Percentiles rank a stretch among this genome's conserved stretches.
phyloP scores from a whole-genome alignment of 2,113 vertebrate species.

The Eonycteris spelaea region DNA sequence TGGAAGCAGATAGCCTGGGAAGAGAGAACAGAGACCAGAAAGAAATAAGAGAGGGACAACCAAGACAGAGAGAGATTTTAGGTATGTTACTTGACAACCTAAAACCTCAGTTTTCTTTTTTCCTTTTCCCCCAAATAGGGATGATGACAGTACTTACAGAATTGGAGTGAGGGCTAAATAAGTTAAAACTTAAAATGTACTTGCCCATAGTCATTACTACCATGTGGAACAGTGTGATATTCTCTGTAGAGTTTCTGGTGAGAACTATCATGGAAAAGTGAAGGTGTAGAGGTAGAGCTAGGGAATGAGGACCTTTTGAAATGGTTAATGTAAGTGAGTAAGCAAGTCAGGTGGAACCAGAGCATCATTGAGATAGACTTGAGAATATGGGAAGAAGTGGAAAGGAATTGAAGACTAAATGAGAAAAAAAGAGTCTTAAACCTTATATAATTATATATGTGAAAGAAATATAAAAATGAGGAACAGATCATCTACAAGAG shows the following conservation, averaged over 20 bases:
- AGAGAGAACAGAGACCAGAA: neutral
- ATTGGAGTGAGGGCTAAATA: neutral
- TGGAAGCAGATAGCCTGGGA: neutral
- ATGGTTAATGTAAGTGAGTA: neutral
- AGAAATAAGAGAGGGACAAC: neutral
- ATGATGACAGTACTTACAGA: neutral
- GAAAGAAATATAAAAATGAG: neutral
- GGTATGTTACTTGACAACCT: neutral
- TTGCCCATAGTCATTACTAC: neutral
- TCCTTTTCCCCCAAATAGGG: neutral
- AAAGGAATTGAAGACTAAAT: neutral
- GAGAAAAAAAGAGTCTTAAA: neutral
- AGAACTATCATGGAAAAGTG: neutral
- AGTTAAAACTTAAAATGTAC: neutral
- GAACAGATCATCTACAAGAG: neutral
- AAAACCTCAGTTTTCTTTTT: neutral
- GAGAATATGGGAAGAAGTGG: neutral
- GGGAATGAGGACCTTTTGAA: neutral
- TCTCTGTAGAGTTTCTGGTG: neutral
- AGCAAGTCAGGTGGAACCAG: neutral
- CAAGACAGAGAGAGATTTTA: neutral
- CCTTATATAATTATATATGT: neutral
- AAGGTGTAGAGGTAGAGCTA: neutral
- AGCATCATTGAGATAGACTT: neutral
- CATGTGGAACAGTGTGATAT: accelerated